Percentiles rank a stretch among this genome's conserved stretches.
Evolutionary conservation across 2,113 vertebrate species (phyloP).

Genomic region (Sarotherodon lohbergeri): DNA sequence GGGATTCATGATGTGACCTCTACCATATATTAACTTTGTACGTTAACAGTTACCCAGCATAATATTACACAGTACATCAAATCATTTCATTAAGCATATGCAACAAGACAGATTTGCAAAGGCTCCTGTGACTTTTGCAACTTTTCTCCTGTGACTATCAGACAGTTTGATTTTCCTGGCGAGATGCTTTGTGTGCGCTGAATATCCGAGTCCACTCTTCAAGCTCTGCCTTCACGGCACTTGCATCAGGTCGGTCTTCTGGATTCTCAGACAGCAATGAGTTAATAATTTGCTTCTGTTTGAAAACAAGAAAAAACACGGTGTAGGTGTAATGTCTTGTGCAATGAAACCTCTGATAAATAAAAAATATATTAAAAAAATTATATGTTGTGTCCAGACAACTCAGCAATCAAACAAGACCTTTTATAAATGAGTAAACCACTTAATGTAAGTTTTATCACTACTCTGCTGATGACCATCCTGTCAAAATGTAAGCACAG

Average conservation of each 20-base stretch:
- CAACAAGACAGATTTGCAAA: not conserved
- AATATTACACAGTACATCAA: not conserved
- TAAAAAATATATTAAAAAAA: too few relatives aligned
- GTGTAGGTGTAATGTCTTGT: not conserved
- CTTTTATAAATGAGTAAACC: too few relatives aligned
- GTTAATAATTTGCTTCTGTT: conserved; percentile 42
- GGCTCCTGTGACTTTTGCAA: too few relatives aligned
- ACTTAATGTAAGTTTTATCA: accelerated
- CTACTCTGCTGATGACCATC: accelerated
- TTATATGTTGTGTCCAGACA: too few relatives aligned
- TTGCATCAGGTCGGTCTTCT: conserved; percentile 48
- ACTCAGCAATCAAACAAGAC: too few relatives aligned
- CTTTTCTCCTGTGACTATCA: not conserved
- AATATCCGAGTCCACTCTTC: not conserved
- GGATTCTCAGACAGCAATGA: conserved; percentile 46
- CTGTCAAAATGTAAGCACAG: accelerated
- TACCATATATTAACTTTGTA: not conserved
- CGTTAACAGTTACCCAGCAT: not conserved
- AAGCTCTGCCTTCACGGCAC: not conserved
- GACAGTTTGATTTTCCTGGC: not conserved
- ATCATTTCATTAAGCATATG: not conserved
- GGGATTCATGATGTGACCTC: not conserved
- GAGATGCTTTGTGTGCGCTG: accelerated
- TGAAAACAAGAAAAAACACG: accelerated
- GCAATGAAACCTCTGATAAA: too few relatives aligned